Evolutionary conservation across 2,797 vertebrate species (phyloP).

Genomic region (Pogoniulus pusillus): DNA sequence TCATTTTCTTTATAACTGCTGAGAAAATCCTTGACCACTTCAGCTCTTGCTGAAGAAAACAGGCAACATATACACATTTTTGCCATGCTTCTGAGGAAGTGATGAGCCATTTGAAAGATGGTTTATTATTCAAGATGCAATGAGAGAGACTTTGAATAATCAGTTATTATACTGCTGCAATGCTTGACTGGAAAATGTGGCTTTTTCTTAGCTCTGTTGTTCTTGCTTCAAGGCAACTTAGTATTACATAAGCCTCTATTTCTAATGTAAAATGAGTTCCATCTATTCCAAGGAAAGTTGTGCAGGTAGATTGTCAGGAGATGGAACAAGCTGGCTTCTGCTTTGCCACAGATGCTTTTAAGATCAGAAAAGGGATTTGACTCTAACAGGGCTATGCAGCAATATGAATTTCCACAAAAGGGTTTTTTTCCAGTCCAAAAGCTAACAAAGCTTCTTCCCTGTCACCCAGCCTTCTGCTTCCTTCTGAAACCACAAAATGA

Average conservation of each 20-base stretch:
- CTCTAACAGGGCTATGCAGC: background rate
- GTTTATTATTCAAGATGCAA: background rate
- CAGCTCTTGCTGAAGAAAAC: background rate
- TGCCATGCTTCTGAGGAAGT: background rate
- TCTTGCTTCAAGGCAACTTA: background rate
- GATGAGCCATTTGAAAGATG: background rate
- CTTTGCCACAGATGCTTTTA: slow-evolving; percentile 16
- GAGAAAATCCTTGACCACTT: background rate
- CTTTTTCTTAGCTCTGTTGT: background rate
- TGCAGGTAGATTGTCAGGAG: slow-evolving; percentile 11
- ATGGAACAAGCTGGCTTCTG: background rate
- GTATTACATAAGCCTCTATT: slow-evolving; percentile 38
- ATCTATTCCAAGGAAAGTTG: background rate
- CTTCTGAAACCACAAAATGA: background rate
- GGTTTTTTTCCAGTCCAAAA: background rate
- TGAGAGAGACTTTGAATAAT: background rate
- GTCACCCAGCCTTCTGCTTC: background rate
- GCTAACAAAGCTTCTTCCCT: background rate
- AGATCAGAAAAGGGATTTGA: background rate
- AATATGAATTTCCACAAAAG: background rate
- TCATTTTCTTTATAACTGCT: background rate
- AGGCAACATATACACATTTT: background rate
- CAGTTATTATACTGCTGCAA: background rate
- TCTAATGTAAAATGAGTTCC: slow-evolving; percentile 20
- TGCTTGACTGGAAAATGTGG: background rate